phyloP scores from a whole-genome alignment of 1,140 invertebrate species.

The Eubasilissa regina region DNA sequence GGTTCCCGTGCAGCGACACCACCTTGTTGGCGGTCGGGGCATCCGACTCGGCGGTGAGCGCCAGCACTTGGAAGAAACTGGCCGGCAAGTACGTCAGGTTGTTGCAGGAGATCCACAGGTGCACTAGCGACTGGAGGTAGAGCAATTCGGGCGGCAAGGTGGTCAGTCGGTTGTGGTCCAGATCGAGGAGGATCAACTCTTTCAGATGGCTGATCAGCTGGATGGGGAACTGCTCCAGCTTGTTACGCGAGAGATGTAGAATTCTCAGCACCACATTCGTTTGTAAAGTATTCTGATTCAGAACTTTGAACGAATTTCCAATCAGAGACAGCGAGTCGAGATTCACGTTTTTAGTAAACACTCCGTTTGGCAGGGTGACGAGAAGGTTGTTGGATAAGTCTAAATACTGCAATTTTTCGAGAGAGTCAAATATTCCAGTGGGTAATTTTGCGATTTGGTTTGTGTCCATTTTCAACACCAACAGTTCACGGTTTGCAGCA shows the following conservation, averaged over 20 bases:
- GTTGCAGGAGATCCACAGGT: slow-evolving; percentile 12
- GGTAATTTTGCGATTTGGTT: slow-evolving; percentile 11
- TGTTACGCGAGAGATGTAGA: slow-evolving; percentile 21
- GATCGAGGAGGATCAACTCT: background rate
- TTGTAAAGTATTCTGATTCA: background rate
- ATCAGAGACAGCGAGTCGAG: background rate
- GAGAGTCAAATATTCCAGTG: slow-evolving; percentile 9
- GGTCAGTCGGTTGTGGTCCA: slow-evolving; percentile 19
- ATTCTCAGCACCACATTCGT: background rate
- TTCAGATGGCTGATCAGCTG: background rate
- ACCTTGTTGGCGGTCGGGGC: background rate
- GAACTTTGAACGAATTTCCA: background rate
- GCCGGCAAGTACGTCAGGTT: slow-evolving; percentile 10
- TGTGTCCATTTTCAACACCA: background rate
- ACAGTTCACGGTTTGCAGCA: background rate
- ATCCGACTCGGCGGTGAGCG: too few species aligned
- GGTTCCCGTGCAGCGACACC: slow-evolving; percentile 11
- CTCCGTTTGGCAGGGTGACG: background rate
- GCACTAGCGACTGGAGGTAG: background rate
- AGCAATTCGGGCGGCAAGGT: background rate
- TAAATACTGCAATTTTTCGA: slow-evolving; percentile 6
- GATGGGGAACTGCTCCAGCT: background rate
- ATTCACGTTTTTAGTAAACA: slow-evolving; percentile 14
- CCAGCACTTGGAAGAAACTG: slow-evolving; percentile 6
- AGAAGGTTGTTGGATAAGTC: slow-evolving; percentile 28